Conservation (phyloP, 2,113 vertebrate species). For the Trachemys scripta region DNA sequence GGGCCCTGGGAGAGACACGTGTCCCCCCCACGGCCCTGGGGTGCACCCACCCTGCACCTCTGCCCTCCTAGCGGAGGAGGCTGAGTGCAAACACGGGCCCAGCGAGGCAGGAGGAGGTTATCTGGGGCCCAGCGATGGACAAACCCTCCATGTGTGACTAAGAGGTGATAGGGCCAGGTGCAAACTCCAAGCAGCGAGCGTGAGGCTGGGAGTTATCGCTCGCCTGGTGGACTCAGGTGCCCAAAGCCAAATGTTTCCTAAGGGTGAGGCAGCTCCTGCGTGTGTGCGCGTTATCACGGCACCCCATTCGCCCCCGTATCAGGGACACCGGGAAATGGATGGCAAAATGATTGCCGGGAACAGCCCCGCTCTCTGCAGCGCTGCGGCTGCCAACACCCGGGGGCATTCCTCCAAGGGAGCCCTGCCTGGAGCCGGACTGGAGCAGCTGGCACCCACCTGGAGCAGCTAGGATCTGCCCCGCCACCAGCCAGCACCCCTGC, state of each 20-base stretch:
- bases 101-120: constrained; percentile 49
- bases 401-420: background rate
- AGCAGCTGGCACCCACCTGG: no score
- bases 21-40: background rate
- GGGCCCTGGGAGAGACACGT: no score
- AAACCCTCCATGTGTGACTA: constrained; percentile 61
- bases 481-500: no score
- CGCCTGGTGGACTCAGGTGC: constrained; percentile 58
- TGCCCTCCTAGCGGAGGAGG: constrained; percentile 64
- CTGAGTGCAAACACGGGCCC: constrained; percentile 66
- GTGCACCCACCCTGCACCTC: background rate
- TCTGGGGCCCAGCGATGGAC: constrained; percentile 64
- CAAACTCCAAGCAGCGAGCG: constrained; percentile 47
- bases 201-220: background rate
- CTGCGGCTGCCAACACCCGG: background rate
- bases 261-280: constrained; percentile 63
- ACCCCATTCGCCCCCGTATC: background rate
- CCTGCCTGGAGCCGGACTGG: background rate
- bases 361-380: background rate
- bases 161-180: constrained; percentile 55
- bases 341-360: background rate
- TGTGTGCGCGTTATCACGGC: background rate
- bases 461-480: no score
- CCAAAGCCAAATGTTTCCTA: constrained; percentile 74
- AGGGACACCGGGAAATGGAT: background rate